phyloP scores from a whole-genome alignment of 2,113 vertebrate genomes.

The Eublepharis macularius region DNA sequence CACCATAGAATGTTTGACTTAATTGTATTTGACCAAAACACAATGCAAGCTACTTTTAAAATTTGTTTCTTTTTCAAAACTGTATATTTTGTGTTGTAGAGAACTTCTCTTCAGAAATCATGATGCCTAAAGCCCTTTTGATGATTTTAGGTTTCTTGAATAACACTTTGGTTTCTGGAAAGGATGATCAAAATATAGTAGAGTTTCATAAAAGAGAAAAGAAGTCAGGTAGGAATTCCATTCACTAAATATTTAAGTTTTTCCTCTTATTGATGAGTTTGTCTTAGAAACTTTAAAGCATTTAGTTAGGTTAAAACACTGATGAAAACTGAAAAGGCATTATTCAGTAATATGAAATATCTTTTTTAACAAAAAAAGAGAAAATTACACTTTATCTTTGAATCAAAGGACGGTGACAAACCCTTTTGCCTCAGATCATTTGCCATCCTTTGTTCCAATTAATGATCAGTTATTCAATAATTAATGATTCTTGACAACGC shows the following conservation, averaged over 20 bases:
- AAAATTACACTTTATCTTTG: conserved; percentile 49
- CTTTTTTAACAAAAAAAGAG: conserved; percentile 43
- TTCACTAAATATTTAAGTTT: conserved; percentile 57
- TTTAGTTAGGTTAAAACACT: conserved; percentile 61
- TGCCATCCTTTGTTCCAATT: conserved; percentile 70
- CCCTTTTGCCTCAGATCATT: conserved; percentile 62
- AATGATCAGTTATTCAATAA: conserved; percentile 81
- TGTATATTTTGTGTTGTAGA: background rate
- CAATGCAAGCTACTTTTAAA: background rate
- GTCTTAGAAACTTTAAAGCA: conserved; percentile 52
- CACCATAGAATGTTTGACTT: too few species aligned
- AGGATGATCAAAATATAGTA: background rate
- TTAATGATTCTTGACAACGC: conserved; percentile 74
- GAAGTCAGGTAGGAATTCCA: conserved; percentile 50
- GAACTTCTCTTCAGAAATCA: background rate
- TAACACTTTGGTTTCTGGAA: too few species aligned
- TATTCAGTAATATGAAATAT: conserved; percentile 29
- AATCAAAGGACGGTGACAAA: conserved; percentile 55
- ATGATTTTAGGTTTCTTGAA: background rate
- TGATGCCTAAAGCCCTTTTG: too few species aligned
- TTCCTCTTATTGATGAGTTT: conserved; percentile 51
- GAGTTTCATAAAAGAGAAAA: conserved; percentile 48
- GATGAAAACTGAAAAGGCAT: conserved; percentile 58
- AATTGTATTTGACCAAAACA: too few species aligned
- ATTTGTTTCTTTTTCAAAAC: background rate